phyloP scores from a whole-genome alignment of 1,140 invertebrate genomes.

The Planococcus citri region DNA sequence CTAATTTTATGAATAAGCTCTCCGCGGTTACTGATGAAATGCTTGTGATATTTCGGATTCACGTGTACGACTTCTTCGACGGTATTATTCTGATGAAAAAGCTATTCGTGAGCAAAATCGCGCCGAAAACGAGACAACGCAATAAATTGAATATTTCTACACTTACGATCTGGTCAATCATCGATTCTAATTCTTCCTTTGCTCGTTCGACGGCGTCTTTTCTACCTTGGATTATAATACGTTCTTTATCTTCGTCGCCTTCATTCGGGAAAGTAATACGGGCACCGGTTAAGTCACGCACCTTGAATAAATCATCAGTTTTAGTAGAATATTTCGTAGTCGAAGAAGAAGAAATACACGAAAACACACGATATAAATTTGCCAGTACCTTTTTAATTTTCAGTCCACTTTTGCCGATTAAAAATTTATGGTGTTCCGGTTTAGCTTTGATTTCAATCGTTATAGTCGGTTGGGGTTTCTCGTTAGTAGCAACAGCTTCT shows the following conservation, averaged over 20 bases:
- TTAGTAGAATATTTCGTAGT: not conserved
- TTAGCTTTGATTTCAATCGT: slow-evolving; percentile 73
- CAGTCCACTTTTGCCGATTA: slow-evolving; percentile 83
- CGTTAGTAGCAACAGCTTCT: slow-evolving; percentile 73
- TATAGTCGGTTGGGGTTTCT: slow-evolving; percentile 71
- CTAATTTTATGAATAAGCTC: slow-evolving; percentile 79
- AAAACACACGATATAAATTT: slow-evolving; percentile 18
- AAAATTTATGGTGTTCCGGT: slow-evolving; percentile 85
- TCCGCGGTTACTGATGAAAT: slow-evolving; percentile 83
- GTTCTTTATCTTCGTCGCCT: slow-evolving; percentile 73
- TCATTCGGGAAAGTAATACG: slow-evolving; percentile 83
- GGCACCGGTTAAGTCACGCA: slow-evolving; percentile 79
- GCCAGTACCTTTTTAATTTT: slow-evolving; percentile 78
- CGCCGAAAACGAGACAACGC: too few relatives aligned
- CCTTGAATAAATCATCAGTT: slow-evolving; percentile 37
- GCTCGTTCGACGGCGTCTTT: slow-evolving; percentile 57
- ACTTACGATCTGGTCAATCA: slow-evolving; percentile 38
- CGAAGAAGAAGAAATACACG: too few relatives aligned
- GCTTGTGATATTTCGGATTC: slow-evolving; percentile 77
- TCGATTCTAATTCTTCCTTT: slow-evolving; percentile 66
- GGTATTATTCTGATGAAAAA: slow-evolving; percentile 52
- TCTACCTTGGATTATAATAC: slow-evolving; percentile 78
- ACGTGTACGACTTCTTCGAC: slow-evolving; percentile 68
- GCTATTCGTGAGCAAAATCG: too few relatives aligned
- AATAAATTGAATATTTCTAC: too few relatives aligned